Base-by-base conservation (phyloP, 2,797 vertebrate genomes). In the Melanotaenia pygmaea region DNA sequence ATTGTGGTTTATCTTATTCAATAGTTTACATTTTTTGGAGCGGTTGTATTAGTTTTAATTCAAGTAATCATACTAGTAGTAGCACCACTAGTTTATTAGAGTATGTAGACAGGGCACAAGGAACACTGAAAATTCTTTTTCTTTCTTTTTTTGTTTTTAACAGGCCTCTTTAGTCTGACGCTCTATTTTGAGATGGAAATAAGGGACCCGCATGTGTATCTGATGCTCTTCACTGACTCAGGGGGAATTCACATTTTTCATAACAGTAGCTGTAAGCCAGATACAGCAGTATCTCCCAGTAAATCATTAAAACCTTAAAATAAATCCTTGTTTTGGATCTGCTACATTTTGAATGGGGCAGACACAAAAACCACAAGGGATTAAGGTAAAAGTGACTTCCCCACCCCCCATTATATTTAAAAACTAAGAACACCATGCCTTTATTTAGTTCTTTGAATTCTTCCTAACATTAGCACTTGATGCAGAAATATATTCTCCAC, bases 261-360 rank as follows among this genome's bases (percentile, higher is more conserved):
- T 57, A 61, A 60, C 54, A 45, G 67, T 54, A 71, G 80, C 76
- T 73, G 40, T 18, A 58, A 61, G 72, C 65, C 61, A 67, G 47
- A 66, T 64, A 54, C 61, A 54, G 45, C 43, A 61, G 60, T 30
- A 11, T 47, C 53, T 62, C 47, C 50, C 62, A 58, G 74, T 12
- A 59, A 67, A 88, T 84, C 66, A 77, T 78, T 84, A 69, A 67
- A 57, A 78, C n/a, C 59, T 59, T 67, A 50, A 72, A 86, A 73
- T 71, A 61, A 67, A 75, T 28, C 13, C 11, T 24, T 57, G 71
- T 67, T 28, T 22, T 7, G 6, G 54, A 73, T 67, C 20, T 51
- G n/a, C 51, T 32, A 65, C 16, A 32, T 7, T 22, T 12, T 30
- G 45, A 10, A 24, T 18, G 26, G 6, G 32, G 13, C 24, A 73